Conservation (phyloP, 2,797 vertebrate species). For the Eurystomus glaucurus region DNA sequence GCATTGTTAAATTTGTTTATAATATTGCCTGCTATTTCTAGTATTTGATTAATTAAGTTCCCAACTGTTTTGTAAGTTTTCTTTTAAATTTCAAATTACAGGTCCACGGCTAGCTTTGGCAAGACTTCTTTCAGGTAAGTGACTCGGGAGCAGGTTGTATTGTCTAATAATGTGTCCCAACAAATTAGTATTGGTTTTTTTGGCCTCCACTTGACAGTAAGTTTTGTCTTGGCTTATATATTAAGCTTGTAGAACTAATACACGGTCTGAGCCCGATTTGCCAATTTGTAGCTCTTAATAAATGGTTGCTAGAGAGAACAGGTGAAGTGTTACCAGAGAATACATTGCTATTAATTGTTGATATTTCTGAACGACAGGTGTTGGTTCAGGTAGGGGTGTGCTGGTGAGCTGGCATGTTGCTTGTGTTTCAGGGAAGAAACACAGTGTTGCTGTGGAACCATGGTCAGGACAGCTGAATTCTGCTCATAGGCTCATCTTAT, state of each 20-base stretch:
- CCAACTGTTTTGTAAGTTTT: conserved; percentile 66
- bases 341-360: neutral
- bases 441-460: fast-evolving
- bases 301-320: neutral
- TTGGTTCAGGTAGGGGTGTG: neutral
- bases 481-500: neutral
- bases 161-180: neutral
- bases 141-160: neutral
- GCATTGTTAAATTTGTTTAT: neutral
- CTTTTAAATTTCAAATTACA: conserved; percentile 79
- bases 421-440: neutral
- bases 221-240: neutral
- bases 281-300: neutral
- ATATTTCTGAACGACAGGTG: neutral
- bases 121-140: conserved; percentile 89
- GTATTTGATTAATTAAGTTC: conserved; percentile 4
- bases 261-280: neutral
- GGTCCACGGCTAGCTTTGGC: conserved; percentile 85
- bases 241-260: neutral
- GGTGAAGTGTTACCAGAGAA: neutral
- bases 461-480: neutral
- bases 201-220: neutral
- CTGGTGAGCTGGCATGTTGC: neutral
- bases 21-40: neutral
- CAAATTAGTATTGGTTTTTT: neutral